A percentile compares a stretch with the other conserved stretches of the same genome.
Conservation (phyloP, 2,797 vertebrate species). For the Sternarchorhynchus goeldii region DNA sequence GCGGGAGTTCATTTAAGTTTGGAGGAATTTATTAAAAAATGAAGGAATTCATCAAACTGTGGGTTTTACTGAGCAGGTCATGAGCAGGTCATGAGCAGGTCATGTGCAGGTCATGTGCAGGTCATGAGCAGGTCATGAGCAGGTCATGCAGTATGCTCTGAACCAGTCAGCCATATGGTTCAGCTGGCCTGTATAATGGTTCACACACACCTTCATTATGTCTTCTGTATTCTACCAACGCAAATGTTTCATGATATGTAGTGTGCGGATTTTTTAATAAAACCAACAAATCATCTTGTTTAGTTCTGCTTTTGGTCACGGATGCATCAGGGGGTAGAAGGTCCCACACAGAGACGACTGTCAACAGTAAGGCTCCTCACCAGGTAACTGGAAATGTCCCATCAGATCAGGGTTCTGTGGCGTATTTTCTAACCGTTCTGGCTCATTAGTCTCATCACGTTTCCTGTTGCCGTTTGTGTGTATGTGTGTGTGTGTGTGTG, state of each 20-base stretch:
- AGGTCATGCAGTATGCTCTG: slow-evolving; percentile 1
- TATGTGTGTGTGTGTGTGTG: slow-evolving; percentile 16
- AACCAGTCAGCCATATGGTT: slow-evolving; percentile 15
- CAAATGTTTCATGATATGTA: slow-evolving; percentile 31
- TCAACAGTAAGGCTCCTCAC: slow-evolving; percentile 33
- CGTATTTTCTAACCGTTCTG: slow-evolving; percentile 44
- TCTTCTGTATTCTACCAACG: slow-evolving; percentile 15
- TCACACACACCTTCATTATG: slow-evolving; percentile 16
- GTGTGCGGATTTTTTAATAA: slow-evolving; percentile 46
- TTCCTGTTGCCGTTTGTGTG: neutral
- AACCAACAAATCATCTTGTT: slow-evolving; percentile 42
- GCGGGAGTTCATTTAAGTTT: neutral
- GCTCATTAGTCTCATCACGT: slow-evolving; percentile 42
- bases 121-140: no score
- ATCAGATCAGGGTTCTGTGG: slow-evolving; percentile 44
- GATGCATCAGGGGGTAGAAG: slow-evolving; percentile 20
- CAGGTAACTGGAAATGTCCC: slow-evolving; percentile 50
- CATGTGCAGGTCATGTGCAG: no score
- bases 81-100: slow-evolving; percentile 16
- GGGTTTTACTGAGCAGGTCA: neutral
- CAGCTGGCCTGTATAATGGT: slow-evolving; percentile 18
- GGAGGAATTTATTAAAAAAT: neutral
- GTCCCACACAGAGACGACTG: slow-evolving; percentile 18
- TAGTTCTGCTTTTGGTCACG: no score
- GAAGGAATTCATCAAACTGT: neutral